phyloP scores from a whole-genome alignment of 2,113 vertebrate species.

The Channa argus region DNA sequence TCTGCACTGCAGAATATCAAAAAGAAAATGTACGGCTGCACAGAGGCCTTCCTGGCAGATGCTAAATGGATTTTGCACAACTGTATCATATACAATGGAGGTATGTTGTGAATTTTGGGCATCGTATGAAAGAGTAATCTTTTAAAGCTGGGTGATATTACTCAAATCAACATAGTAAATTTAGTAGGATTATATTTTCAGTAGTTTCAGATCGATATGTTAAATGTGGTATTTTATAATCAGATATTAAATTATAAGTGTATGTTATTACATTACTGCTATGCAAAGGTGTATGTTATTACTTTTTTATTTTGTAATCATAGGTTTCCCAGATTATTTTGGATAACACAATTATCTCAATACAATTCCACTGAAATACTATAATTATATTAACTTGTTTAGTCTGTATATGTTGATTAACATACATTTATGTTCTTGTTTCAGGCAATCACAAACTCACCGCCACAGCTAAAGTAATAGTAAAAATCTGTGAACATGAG shows the following conservation, averaged over 20 bases:
- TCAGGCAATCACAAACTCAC: slow-evolving; percentile 99
- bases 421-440: slow-evolving; percentile 51
- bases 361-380: background rate
- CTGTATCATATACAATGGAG: slow-evolving; percentile 99
- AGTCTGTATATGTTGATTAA: slow-evolving; percentile 15
- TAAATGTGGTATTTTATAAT: too few relatives aligned
- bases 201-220: too few relatives aligned
- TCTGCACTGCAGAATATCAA: slow-evolving; percentile 88
- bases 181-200: too few relatives aligned
- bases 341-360: background rate
- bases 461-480: slow-evolving; percentile 97
- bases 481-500: slow-evolving; percentile 99
- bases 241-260: too few relatives aligned
- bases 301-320: too few relatives aligned
- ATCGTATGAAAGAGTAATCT: background rate
- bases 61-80: slow-evolving; percentile 99
- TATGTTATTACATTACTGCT: too few relatives aligned
- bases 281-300: too few relatives aligned
- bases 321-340: background rate
- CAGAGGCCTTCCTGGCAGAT: slow-evolving; percentile 97
- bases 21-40: slow-evolving; percentile 99
- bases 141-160: background rate
- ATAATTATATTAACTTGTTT: background rate
- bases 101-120: slow-evolving; percentile 71
- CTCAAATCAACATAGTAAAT: background rate